Percentiles rank a stretch among this genome's conserved stretches.
Evolutionary conservation across 1,140 invertebrate species (phyloP).

Genomic region (Diorhabda carinulata): DNA sequence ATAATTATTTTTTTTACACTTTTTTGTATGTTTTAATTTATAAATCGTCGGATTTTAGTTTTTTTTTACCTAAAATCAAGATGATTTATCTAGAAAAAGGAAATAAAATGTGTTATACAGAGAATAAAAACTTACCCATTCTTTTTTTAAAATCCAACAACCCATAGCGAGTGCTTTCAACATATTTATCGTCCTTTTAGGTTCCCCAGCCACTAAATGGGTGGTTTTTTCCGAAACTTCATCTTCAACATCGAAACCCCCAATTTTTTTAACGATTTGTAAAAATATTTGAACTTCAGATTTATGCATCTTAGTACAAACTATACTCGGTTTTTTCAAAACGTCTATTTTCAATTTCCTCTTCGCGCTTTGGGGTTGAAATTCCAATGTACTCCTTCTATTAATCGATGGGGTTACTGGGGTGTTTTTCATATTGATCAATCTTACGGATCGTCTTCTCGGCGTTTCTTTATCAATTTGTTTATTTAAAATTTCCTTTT

Average conservation of each 20-base stretch:
- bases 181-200: constrained; percentile 55
- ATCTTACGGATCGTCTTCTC: background rate
- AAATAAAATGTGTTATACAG: background rate
- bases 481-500: constrained; percentile 15
- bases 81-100: background rate
- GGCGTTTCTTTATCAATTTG: background rate
- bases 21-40: too few relatives aligned
- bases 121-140: constrained; percentile 49
- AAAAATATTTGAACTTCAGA: constrained; percentile 36
- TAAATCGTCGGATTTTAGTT: background rate
- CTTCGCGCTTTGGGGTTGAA: constrained; percentile 23
- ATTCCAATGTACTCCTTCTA: constrained; percentile 40
- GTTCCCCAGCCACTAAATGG: constrained; percentile 52
- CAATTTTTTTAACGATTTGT: constrained; percentile 50
- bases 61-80: background rate
- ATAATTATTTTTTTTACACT: too few relatives aligned
- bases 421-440: background rate
- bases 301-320: constrained; percentile 42
- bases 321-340: constrained; percentile 34
- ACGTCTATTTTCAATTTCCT: constrained; percentile 26
- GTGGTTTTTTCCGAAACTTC: constrained; percentile 52
- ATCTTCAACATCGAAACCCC: constrained; percentile 49
- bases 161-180: constrained; percentile 53
- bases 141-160: constrained; percentile 53
- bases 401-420: background rate